Conservation (phyloP, 2,113 vertebrate species). For the Corydoras maculifer region DNA sequence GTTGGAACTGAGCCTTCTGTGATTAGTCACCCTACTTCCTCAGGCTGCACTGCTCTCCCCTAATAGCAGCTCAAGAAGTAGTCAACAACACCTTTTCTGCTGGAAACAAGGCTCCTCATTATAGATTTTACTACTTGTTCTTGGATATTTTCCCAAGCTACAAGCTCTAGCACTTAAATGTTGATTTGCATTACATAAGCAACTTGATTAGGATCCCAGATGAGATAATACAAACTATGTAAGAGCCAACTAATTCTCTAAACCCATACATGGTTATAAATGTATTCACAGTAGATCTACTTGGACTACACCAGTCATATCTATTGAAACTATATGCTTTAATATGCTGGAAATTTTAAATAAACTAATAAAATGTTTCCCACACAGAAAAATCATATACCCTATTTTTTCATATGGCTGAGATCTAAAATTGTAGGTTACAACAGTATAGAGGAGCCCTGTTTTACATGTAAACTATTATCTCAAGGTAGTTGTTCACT, state of each 20-base stretch:
- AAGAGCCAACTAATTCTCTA: not conserved
- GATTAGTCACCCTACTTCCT: constrained; percentile 43
- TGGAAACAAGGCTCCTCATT: not conserved
- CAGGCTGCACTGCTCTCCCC: constrained; percentile 20
- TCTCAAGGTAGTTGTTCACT: not conserved
- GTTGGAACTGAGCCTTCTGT: constrained; percentile 36
- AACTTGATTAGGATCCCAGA: not conserved
- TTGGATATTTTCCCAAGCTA: no score
- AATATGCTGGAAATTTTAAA: no score
- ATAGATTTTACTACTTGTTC: not conserved
- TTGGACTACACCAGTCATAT: no score
- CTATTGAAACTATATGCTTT: no score
- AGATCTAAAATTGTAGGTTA: no score
- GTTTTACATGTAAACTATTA: no score
- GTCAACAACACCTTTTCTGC: constrained; percentile 13
- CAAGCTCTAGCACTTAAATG: not conserved
- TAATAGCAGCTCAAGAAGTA: not conserved
- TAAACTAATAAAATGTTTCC: no score
- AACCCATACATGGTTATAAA: not conserved
- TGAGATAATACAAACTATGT: not conserved
- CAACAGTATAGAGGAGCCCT: no score
- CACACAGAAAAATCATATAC: no score
- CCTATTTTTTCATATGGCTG: no score
- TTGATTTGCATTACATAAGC: not conserved
- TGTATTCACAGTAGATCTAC: not conserved